Percentiles rank a stretch among this genome's conserved stretches.
Evolutionary conservation across 2,888 invertebrate species (phyloP).

Genomic region (Macrophya alboannulata): DNA sequence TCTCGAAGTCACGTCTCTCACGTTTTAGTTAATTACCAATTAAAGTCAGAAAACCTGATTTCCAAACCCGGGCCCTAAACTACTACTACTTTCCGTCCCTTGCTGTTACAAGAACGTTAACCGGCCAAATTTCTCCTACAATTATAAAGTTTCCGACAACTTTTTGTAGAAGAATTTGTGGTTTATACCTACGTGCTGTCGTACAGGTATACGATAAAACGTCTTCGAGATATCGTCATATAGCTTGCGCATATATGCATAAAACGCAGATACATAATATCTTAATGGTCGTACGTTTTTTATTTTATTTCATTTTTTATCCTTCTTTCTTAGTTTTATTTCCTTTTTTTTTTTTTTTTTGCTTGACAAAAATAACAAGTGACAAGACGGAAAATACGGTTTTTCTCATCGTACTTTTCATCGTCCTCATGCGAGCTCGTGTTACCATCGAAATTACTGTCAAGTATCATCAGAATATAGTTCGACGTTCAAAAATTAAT

Average conservation of each 20-base stretch:
- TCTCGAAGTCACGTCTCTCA: neutral
- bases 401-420: too few species aligned
- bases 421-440: too few species aligned
- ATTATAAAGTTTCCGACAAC: neutral
- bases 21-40: constrained; percentile 46
- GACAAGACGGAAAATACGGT: too few species aligned
- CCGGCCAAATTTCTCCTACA: constrained; percentile 29
- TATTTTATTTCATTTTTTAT: neutral
- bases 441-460: too few species aligned
- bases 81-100: constrained; percentile 1
- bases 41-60: constrained; percentile 28
- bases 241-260: neutral
- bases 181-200: neutral
- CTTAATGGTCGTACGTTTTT: neutral
- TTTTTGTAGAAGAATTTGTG: neutral
- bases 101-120: neutral
- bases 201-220: neutral
- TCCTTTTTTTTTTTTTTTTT: neutral
- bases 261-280: neutral
- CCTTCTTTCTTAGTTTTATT: too few species aligned
- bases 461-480: too few species aligned
- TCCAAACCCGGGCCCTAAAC: neutral
- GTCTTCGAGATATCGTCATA: neutral
- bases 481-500: too few species aligned
- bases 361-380: neutral